phyloP scores from a whole-genome alignment of 2,888 invertebrate genomes.

The Bellardia pandia region DNA sequence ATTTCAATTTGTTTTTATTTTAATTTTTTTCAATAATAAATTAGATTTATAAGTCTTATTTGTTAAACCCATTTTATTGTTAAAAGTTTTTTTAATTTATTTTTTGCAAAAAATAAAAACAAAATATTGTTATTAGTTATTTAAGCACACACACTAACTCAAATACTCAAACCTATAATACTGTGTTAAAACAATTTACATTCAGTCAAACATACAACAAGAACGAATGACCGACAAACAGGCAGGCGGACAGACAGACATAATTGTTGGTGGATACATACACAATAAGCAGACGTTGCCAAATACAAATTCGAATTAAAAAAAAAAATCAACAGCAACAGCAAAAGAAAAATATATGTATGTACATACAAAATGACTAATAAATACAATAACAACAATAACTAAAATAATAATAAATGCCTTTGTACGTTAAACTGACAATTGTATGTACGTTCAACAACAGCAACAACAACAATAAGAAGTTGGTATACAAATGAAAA shows the following conservation, averaged over 20 bases:
- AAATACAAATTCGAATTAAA: conserved; percentile 39
- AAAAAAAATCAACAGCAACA: conserved; percentile 21
- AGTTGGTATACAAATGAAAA: conserved; percentile 26
- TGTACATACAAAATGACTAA: conserved; percentile 44
- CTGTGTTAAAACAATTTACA: conserved; percentile 39
- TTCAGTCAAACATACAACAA: conserved; percentile 26
- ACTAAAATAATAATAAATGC: conserved; percentile 33
- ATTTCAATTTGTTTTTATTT: neutral
- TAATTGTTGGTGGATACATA: conserved; percentile 44
- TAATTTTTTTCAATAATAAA: neutral
- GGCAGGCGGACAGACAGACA: neutral
- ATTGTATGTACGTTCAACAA: conserved; percentile 50
- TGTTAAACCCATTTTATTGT: conserved; percentile 52
- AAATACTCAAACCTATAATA: neutral
- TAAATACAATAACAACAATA: conserved; percentile 40
- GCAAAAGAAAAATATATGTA: neutral
- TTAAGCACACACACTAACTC: neutral
- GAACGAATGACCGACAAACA: neutral
- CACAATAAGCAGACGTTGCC: conserved; percentile 58
- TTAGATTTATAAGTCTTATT: conserved; percentile 45
- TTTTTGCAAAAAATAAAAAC: conserved; percentile 5
- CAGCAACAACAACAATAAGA: conserved; percentile 9
- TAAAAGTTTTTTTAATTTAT: conserved; percentile 4
- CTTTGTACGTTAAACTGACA: conserved; percentile 57
- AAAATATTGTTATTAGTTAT: conserved; percentile 36